Percentiles rank a stretch among this genome's conserved stretches.
These are phyloP conservation scores for Tridacna crocea DNA, from an alignment of 2,888 invertebrate species.

Conservation along the genomic window DNA sequence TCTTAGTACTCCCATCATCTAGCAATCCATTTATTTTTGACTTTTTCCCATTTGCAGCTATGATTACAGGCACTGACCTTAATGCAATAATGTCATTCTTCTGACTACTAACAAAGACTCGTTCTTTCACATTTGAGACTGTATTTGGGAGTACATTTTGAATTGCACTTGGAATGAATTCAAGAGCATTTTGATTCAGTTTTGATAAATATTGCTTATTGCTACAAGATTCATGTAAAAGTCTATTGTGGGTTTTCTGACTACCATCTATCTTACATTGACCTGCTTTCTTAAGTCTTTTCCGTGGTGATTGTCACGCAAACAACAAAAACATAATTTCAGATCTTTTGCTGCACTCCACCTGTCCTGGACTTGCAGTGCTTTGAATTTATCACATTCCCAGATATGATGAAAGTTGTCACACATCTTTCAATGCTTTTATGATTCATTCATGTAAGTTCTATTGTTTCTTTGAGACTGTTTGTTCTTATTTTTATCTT, in stretches of 20 bases:
- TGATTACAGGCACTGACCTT: too few species aligned
- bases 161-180: conserved; percentile 1
- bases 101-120: too few species aligned
- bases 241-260: conserved; percentile 26
- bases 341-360: conserved; percentile 34
- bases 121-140: too few species aligned
- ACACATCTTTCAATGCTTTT: conserved; percentile 27
- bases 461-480: too few species aligned
- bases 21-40: too few species aligned
- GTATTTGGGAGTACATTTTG: too few species aligned
- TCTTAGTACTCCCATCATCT: too few species aligned
- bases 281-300: conserved; percentile 8
- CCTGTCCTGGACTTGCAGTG: conserved; percentile 6
- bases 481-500: too few species aligned
- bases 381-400: conserved; percentile 26
- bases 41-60: too few species aligned
- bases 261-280: conserved; percentile 10
- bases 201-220: too few species aligned
- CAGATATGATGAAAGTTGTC: conserved; percentile 27
- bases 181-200: conserved; percentile 2
- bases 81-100: too few species aligned
- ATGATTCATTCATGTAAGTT: background rate
- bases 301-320: conserved; percentile 30
- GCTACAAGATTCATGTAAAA: conserved; percentile 38
- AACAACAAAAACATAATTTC: conserved; percentile 36